Evolutionary conservation across 2,797 vertebrate species (phyloP), one percentile per base, ranked within the genome.

Genomic region (Peromyscus aztecus): DNA sequence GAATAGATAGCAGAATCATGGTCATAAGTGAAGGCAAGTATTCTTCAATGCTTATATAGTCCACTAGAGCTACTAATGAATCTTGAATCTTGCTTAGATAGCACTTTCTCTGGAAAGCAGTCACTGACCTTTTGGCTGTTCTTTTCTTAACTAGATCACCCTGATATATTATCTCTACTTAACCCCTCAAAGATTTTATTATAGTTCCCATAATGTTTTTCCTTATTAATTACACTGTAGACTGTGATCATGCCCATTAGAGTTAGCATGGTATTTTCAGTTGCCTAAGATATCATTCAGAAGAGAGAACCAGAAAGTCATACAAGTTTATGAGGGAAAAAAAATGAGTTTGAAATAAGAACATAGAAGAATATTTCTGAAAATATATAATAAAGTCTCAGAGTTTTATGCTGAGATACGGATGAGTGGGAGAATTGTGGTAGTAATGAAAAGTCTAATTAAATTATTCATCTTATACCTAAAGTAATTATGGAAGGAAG

Each of bases 381-480:
- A 57, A 92, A 75, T 4, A 11, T 43, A 10, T 61, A 71, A 43
- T 89, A 21, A 65, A 4, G 61, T 91, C 40, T 71, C 65, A 29
- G 63, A 46, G 16, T 43, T 80, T 87, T 92, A 43, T 57, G 11
- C 17, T 63, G 12, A 49, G 6, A 7, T 9, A 91, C 85, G 19
- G 24, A 77, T 69, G 73, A 92, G 73, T 13, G 31, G 81, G 52
- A 83, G 21, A 85, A 90, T 19, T 82, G 49, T 91, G 23, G 71
- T 57, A 16, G 9, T 55, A 91, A 91, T 81, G 27, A 89, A 91
- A 95, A 94, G 2, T 46, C 8, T 46, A 89, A 83, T 57, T 86
- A 84, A 87, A 84, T 92, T 86, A 81, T 93, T 80, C 31, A 84
- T 10, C 8, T 43, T 73, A 43, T 4, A 31, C 13, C 71, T 57